These are phyloP conservation scores for Aleiodes leptofemur DNA, from an alignment of 2,888 invertebrate genomes.

Conservation along the genomic window DNA sequence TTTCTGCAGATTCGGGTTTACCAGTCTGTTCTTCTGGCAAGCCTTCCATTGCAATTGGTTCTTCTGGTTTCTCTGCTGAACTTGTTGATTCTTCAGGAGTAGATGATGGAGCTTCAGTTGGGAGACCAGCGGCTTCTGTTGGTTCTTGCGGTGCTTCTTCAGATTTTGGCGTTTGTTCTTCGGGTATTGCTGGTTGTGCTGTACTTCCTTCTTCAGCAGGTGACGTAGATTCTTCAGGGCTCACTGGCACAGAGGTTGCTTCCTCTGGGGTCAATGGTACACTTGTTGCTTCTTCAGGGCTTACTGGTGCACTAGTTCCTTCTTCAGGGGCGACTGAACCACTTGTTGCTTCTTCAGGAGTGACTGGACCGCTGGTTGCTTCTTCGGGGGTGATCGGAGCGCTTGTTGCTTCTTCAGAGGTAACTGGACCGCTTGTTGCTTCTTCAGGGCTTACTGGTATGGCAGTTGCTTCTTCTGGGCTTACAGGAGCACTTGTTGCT, in stretches of 20 bases:
- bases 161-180: constrained; percentile 51
- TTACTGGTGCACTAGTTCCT: constrained; percentile 31
- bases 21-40: constrained; percentile 57
- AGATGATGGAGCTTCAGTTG: constrained; percentile 46
- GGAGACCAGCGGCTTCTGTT: constrained; percentile 13
- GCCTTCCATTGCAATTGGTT: constrained; percentile 42
- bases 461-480: constrained; percentile 45
- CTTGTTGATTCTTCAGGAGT: background rate
- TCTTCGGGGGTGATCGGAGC: constrained; percentile 51
- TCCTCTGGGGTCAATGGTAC: constrained; percentile 40
- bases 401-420: constrained; percentile 52
- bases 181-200: constrained; percentile 33
- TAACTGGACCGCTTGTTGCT: constrained; percentile 33
- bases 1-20: constrained; percentile 40
- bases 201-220: constrained; percentile 24
- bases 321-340: constrained; percentile 30
- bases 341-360: constrained; percentile 45
- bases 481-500: constrained; percentile 28
- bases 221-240: constrained; percentile 26
- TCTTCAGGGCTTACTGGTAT: constrained; percentile 32
- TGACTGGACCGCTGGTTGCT: constrained; percentile 31
- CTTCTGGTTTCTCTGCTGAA: constrained; percentile 54
- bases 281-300: constrained; percentile 45
- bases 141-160: constrained; percentile 25
- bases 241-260: constrained; percentile 37